Evolutionary conservation across 1,140 invertebrate species (phyloP).

Genomic region (Bombus haemorrhoidalis): DNA sequence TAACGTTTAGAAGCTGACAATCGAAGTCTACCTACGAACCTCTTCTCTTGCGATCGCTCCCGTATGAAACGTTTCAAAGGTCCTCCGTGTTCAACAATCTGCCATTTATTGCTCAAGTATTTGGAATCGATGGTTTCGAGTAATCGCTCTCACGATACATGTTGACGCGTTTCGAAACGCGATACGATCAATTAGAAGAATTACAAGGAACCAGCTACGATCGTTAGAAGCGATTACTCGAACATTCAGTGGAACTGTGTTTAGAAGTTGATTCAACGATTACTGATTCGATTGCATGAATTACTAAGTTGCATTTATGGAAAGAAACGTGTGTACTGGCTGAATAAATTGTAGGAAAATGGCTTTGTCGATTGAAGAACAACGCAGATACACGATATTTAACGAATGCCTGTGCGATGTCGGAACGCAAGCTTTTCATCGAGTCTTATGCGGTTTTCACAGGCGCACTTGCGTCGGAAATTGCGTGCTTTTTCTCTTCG

Average conservation of each 20-base stretch:
- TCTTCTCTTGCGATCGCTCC: background rate
- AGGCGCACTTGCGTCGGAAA: conserved; percentile 25
- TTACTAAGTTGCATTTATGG: background rate
- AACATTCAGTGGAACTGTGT: background rate
- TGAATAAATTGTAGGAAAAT: background rate
- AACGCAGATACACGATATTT: background rate
- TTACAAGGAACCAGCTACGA: background rate
- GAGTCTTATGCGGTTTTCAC: conserved; percentile 4
- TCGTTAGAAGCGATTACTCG: background rate
- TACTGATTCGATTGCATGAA: background rate
- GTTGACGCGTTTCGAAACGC: background rate
- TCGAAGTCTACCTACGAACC: conserved; percentile 4
- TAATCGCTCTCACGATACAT: background rate
- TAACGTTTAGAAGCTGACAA: conserved; percentile 2
- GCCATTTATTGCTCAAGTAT: background rate
- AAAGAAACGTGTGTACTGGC: background rate
- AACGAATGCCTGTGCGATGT: background rate
- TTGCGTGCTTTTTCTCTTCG: conserved; percentile 25
- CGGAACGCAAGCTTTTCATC: conserved; percentile 9
- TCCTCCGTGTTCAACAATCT: background rate
- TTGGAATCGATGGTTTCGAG: background rate
- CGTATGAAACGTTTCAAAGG: background rate
- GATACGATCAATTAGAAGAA: background rate
- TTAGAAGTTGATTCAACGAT: background rate
- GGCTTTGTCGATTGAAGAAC: background rate